Percentiles rank a stretch among this genome's conserved stretches.
These are phyloP conservation scores for Glareola pratincola DNA, from an alignment of 2,113 vertebrate genomes.

Conservation along the genomic window DNA sequence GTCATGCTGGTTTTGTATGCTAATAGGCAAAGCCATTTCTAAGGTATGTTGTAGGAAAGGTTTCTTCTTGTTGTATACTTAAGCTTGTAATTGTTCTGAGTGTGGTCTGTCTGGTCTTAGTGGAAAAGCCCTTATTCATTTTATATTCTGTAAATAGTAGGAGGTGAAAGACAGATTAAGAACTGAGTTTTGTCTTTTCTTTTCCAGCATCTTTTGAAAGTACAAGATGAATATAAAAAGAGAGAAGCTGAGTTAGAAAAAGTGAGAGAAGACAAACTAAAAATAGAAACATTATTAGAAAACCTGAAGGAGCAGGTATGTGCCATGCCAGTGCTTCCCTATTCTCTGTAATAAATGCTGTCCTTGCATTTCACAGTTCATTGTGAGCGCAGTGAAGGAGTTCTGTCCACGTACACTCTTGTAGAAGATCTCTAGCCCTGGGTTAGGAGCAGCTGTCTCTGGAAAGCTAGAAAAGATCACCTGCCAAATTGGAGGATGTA, in stretches of 20 bases:
- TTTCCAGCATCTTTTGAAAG: conserved; percentile 88
- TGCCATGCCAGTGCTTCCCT: background rate
- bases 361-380: background rate
- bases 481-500: background rate
- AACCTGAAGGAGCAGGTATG: conserved; percentile 86
- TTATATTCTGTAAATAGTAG: background rate
- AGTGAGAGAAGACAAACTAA: conserved; percentile 86
- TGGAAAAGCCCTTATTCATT: background rate
- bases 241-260: conserved; percentile 89
- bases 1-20: background rate
- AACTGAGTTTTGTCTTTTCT: background rate
- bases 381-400: background rate
- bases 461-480: background rate
- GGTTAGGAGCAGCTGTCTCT: background rate
- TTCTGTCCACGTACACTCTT: background rate
- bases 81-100: background rate
- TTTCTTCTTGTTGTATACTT: background rate
- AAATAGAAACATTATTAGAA: conserved; percentile 85
- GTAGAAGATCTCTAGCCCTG: background rate
- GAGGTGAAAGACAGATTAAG: background rate
- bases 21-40: background rate
- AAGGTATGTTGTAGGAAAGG: background rate
- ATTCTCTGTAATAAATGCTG: background rate
- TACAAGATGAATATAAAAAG: conserved; percentile 90
- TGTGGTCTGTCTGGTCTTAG: background rate